phyloP scores from a whole-genome alignment of 2,113 vertebrate species.

The Cololabis saira region DNA sequence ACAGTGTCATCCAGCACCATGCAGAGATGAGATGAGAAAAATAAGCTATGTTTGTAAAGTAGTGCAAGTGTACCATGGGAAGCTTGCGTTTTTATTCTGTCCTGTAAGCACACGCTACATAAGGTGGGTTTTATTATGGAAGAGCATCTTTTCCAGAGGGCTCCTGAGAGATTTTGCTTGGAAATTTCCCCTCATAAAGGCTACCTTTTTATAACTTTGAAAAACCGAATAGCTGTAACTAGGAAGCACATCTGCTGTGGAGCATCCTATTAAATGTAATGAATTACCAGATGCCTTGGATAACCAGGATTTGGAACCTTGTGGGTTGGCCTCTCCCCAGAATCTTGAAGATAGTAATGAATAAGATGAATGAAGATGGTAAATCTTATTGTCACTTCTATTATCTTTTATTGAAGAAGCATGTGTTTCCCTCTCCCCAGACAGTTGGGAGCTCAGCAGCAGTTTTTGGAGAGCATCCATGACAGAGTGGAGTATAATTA shows the following conservation, averaged over 20 bases:
- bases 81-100: slow-evolving; percentile 36
- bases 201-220: slow-evolving; percentile 58
- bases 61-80: neutral
- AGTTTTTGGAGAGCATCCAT: slow-evolving; percentile 62
- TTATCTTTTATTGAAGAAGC: slow-evolving; percentile 77
- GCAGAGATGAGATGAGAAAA: slow-evolving; percentile 14
- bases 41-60: slow-evolving; percentile 36
- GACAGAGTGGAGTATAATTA: slow-evolving; percentile 64
- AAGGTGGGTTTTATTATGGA: slow-evolving; percentile 18
- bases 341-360: slow-evolving; percentile 61
- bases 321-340: slow-evolving; percentile 42
- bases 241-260: slow-evolving; percentile 44
- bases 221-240: slow-evolving; percentile 50
- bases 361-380: slow-evolving; percentile 74
- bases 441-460: slow-evolving; percentile 59
- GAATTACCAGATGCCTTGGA: slow-evolving; percentile 62
- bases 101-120: slow-evolving; percentile 33
- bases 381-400: slow-evolving; percentile 80
- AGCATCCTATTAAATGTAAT: slow-evolving; percentile 68
- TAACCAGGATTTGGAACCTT: slow-evolving; percentile 35
- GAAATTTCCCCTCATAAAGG: slow-evolving; percentile 28
- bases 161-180: slow-evolving; percentile 24
- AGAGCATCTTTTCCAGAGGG: neutral
- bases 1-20: slow-evolving; percentile 13
- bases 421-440: slow-evolving; percentile 61